phyloP scores from a whole-genome alignment of 2,113 vertebrate genomes.

The Panurus biarmicus region DNA sequence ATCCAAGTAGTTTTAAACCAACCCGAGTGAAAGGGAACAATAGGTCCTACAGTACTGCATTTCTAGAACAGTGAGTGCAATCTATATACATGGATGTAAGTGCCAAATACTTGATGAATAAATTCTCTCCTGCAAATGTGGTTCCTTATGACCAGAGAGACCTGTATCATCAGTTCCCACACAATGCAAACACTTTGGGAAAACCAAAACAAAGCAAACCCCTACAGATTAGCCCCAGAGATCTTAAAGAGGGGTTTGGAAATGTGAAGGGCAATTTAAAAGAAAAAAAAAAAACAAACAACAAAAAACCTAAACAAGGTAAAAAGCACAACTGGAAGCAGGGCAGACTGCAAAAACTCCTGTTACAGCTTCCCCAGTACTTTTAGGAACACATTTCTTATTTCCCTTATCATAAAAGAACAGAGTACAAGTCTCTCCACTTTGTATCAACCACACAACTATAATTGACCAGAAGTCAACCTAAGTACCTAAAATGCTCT shows the following conservation, averaged over 20 bases:
- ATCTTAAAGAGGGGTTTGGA: background rate
- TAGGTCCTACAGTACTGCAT: background rate
- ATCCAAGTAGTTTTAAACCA: background rate
- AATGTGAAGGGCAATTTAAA: background rate
- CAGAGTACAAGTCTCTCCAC: background rate
- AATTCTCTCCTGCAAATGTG: background rate
- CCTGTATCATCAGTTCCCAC: background rate
- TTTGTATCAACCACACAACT: background rate
- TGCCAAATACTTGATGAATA: background rate
- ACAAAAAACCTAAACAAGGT: background rate
- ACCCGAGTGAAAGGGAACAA: background rate
- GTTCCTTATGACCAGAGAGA: background rate
- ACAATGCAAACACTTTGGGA: background rate
- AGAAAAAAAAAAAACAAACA: background rate
- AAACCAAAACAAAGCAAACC: background rate
- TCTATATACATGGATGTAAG: background rate
- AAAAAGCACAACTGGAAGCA: background rate
- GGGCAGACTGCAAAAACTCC: background rate
- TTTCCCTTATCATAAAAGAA: background rate
- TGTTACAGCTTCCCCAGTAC: background rate
- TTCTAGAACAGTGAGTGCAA: background rate
- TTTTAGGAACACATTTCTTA: background rate
- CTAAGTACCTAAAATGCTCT: background rate
- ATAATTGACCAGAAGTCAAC: background rate
- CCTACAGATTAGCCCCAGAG: background rate